phyloP scores from a whole-genome alignment of 2,113 vertebrate genomes.

The Gorsachius goisagi region DNA sequence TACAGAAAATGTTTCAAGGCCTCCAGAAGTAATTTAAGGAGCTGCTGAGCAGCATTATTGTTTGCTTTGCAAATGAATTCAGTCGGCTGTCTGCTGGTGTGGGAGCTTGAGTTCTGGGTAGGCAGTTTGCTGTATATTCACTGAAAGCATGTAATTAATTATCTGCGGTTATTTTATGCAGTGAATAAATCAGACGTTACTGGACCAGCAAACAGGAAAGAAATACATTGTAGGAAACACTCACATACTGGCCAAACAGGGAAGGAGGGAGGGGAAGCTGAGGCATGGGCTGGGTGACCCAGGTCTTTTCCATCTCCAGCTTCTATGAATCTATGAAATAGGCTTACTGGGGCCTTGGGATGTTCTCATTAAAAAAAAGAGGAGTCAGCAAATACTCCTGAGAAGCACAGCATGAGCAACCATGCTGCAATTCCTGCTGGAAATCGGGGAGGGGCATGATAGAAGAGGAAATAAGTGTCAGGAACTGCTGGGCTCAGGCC shows the following conservation, averaged over 20 bases:
- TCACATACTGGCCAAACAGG: not conserved
- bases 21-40: constrained; percentile 43
- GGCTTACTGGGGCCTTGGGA: constrained; percentile 15
- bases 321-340: not conserved
- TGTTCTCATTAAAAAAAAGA: constrained; percentile 28
- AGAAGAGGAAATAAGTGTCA: not conserved
- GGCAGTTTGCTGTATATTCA: not conserved
- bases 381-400: not conserved
- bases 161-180: constrained; percentile 48
- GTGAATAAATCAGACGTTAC: constrained; percentile 60
- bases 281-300: not conserved
- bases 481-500: not conserved
- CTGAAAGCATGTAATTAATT: constrained; percentile 69
- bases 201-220: constrained; percentile 18
- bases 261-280: not conserved
- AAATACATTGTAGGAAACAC: not conserved
- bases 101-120: constrained; percentile 22
- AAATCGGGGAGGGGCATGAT: not conserved
- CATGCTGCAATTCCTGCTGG: not conserved
- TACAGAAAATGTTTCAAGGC: constrained; percentile 41
- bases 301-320: not conserved
- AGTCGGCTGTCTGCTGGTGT: not conserved
- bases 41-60: not conserved
- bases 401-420: not conserved
- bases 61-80: constrained; percentile 55